Conservation (phyloP, 2,113 vertebrate genomes). For the Polypterus bichir region DNA sequence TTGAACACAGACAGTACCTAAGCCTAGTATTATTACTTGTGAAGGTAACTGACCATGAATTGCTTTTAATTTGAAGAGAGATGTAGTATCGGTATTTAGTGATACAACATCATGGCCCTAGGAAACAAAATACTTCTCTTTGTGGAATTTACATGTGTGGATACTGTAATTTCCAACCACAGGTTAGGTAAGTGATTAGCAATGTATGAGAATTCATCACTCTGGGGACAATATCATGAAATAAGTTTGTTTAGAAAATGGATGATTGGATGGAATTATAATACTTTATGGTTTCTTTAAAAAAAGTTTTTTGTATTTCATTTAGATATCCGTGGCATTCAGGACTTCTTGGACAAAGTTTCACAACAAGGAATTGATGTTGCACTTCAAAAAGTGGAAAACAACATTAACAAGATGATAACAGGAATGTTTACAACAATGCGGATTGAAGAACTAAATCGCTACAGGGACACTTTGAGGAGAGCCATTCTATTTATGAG, state of each 20-base stretch:
- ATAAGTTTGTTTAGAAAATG: slow-evolving; percentile 23
- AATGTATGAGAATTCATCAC: slow-evolving; percentile 14
- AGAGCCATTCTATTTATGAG: slow-evolving; percentile 92
- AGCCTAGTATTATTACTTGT: too few relatives aligned
- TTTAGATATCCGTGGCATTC: slow-evolving; percentile 91
- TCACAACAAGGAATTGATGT: slow-evolving; percentile 98
- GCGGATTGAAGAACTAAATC: slow-evolving; percentile 89
- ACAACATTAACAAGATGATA: slow-evolving; percentile 98
- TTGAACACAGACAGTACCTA: too few relatives aligned
- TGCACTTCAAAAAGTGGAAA: slow-evolving; percentile 95
- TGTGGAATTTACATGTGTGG: too few relatives aligned
- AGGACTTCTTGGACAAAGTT: slow-evolving; percentile 89
- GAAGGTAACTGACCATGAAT: too few relatives aligned
- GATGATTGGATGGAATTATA: slow-evolving; percentile 24
- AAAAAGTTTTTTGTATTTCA: not conserved
- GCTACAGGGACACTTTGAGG: slow-evolving; percentile 85
- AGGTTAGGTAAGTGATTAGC: too few relatives aligned
- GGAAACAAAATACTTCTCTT: too few relatives aligned
- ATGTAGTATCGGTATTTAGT: too few relatives aligned
- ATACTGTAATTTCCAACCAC: too few relatives aligned
- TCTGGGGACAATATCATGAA: slow-evolving; percentile 11
- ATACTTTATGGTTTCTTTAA: slow-evolving; percentile 13
- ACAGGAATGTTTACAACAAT: slow-evolving; percentile 86
- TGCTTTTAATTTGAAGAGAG: too few relatives aligned
- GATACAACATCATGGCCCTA: too few relatives aligned